Percentiles rank a stretch among this genome's conserved stretches.
Evolutionary conservation across 1,140 invertebrate species (phyloP).

Genomic region (Halesus radiatus): DNA sequence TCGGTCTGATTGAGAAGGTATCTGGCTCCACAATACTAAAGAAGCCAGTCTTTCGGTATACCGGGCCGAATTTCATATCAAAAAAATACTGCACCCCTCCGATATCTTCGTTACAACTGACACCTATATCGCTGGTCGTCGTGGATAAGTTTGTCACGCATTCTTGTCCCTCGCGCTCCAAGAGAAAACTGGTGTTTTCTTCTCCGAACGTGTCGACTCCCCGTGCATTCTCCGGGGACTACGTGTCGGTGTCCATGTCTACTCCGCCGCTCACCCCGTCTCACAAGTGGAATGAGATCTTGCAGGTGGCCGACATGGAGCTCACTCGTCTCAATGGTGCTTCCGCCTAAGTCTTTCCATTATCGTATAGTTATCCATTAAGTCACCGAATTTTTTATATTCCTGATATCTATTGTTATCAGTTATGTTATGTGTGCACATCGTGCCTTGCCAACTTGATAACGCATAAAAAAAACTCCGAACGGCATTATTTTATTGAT

Average conservation of each 20-base stretch:
- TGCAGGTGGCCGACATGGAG: slow-evolving; percentile 69
- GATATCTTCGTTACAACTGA: slow-evolving; percentile 59
- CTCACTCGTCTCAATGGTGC: slow-evolving; percentile 67
- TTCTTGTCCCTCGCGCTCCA: slow-evolving; percentile 64
- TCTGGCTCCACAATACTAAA: slow-evolving; percentile 71
- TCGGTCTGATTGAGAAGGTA: slow-evolving; percentile 78
- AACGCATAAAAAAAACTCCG: no score
- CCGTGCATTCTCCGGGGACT: slow-evolving; percentile 48
- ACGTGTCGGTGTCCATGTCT: slow-evolving; percentile 53
- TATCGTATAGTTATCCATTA: slow-evolving; percentile 17
- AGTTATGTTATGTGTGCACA: no score
- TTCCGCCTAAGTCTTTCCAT: slow-evolving; percentile 39
- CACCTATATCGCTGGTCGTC: slow-evolving; percentile 62
- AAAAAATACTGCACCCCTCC: slow-evolving; percentile 28
- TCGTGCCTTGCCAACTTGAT: no score
- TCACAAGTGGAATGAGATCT: slow-evolving; percentile 69
- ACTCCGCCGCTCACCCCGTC: slow-evolving; percentile 66
- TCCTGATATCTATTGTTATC: background rate
- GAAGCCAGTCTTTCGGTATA: slow-evolving; percentile 80
- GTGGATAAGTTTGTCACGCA: slow-evolving; percentile 61
- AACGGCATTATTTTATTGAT: background rate
- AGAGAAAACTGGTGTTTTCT: slow-evolving; percentile 68
- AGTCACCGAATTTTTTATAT: background rate
- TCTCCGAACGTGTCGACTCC: slow-evolving; percentile 60
- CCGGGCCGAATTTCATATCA: slow-evolving; percentile 68